Evolutionary conservation across 2,888 invertebrate species (phyloP).

Genomic region (Lasioglossum leucozonium): DNA sequence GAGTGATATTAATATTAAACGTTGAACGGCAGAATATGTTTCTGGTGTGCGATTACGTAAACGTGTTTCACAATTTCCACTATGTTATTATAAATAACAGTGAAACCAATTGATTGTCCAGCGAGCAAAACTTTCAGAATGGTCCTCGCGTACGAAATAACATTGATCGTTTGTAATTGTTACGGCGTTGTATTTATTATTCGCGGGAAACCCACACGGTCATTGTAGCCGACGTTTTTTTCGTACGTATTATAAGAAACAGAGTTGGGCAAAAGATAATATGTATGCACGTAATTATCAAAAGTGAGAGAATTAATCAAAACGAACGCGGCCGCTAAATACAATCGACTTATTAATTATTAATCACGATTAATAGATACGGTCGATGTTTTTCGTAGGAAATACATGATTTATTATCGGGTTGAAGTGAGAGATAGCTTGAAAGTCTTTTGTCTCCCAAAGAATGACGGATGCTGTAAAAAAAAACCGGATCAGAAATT

Average conservation of each 20-base stretch:
- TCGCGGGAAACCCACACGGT: conserved; percentile 4
- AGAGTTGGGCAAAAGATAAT: conserved; percentile 6
- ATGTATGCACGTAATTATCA: background rate
- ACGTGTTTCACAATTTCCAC: background rate
- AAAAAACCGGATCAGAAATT: too few species aligned
- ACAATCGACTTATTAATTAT: background rate
- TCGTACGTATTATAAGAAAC: background rate
- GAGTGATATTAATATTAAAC: conserved; percentile 11
- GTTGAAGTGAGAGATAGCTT: too few species aligned
- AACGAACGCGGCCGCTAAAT: background rate
- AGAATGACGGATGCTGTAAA: too few species aligned
- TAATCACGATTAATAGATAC: background rate
- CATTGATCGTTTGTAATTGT: conserved; percentile 52
- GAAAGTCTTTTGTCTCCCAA: too few species aligned
- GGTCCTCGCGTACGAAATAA: conserved; percentile 16
- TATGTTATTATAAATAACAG: background rate
- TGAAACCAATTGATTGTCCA: background rate
- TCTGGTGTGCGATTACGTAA: background rate
- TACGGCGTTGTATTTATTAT: conserved; percentile 43
- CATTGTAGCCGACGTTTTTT: conserved; percentile 2
- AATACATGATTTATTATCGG: too few species aligned
- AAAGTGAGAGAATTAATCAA: background rate
- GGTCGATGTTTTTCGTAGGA: background rate
- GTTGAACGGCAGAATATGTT: background rate
- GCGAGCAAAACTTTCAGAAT: conserved; percentile 20